phyloP scores from a whole-genome alignment of 1,140 invertebrate species.

The Pygmarrhopalites habei region DNA sequence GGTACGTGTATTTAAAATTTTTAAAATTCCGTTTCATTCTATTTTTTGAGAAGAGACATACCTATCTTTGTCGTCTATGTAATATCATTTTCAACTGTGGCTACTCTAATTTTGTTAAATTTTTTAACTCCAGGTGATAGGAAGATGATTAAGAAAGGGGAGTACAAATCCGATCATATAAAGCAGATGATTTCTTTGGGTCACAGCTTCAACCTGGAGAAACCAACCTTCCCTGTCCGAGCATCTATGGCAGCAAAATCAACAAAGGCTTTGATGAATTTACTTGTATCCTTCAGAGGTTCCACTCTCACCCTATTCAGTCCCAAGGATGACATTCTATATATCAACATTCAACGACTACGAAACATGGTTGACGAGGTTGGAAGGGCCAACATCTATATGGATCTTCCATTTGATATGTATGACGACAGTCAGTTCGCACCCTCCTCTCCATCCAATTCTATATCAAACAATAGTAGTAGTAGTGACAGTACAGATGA shows the following conservation, averaged over 20 bases:
- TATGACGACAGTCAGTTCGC: too few species aligned
- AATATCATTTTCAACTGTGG: not conserved
- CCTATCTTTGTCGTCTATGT: not conserved
- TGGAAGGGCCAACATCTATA: constrained; percentile 41
- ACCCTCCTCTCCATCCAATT: too few species aligned
- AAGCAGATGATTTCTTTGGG: too few species aligned
- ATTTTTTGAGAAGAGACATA: too few species aligned
- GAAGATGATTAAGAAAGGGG: too few species aligned
- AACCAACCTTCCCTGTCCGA: constrained; percentile 71
- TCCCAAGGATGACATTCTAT: constrained; percentile 8
- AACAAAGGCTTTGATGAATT: constrained; percentile 38
- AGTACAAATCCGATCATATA: too few species aligned
- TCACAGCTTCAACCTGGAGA: constrained; percentile 44
- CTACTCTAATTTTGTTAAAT: not conserved
- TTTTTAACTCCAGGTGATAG: not conserved
- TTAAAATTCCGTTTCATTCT: too few species aligned
- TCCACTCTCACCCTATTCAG: constrained; percentile 31
- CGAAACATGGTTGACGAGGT: constrained; percentile 3
- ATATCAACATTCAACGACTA: constrained; percentile 2
- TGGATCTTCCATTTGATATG: constrained; percentile 40
- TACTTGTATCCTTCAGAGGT: not conserved
- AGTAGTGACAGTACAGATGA: too few species aligned
- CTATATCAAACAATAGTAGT: too few species aligned
- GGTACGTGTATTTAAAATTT: too few species aligned
- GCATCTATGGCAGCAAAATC: constrained; percentile 64